phyloP scores from a whole-genome alignment of 2,113 vertebrate genomes.

The Hydrolagus affinis region DNA sequence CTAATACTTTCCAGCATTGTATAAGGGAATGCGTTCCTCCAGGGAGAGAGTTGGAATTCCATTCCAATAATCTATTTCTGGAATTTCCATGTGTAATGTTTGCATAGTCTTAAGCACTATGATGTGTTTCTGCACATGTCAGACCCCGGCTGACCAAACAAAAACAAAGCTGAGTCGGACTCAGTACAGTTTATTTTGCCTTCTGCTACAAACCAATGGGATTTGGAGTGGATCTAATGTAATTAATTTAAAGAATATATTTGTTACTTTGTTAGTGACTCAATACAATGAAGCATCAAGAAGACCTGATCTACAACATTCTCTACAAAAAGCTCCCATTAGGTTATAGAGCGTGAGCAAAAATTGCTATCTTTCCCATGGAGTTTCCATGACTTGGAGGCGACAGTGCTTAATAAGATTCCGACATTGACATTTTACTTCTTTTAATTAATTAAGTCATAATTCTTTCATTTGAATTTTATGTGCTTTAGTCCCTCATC shows the following conservation, averaged over 20 bases:
- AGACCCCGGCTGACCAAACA: no score
- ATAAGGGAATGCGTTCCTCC: no score
- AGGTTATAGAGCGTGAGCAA: neutral
- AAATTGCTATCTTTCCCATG: neutral
- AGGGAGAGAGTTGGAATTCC: no score
- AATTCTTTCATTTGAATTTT: constrained; percentile 31
- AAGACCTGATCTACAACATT: constrained; percentile 30
- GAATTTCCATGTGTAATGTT: no score
- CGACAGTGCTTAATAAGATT: constrained; percentile 16
- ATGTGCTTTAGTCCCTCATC: constrained; percentile 34
- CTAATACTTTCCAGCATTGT: no score
- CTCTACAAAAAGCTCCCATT: constrained; percentile 23
- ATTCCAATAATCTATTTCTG: no score
- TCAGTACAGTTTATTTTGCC: neutral
- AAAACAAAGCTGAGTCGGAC: neutral
- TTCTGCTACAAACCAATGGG: no score
- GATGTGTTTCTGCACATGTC: no score
- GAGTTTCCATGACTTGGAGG: neutral
- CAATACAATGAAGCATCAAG: neutral
- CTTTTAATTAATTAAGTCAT: constrained; percentile 35
- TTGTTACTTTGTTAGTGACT: neutral
- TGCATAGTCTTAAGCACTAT: no score
- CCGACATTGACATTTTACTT: constrained; percentile 14
- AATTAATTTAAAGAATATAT: no score
- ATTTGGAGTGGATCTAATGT: no score